phyloP scores from a whole-genome alignment of 2,797 vertebrate genomes.

The Cichlasoma orientale region DNA sequence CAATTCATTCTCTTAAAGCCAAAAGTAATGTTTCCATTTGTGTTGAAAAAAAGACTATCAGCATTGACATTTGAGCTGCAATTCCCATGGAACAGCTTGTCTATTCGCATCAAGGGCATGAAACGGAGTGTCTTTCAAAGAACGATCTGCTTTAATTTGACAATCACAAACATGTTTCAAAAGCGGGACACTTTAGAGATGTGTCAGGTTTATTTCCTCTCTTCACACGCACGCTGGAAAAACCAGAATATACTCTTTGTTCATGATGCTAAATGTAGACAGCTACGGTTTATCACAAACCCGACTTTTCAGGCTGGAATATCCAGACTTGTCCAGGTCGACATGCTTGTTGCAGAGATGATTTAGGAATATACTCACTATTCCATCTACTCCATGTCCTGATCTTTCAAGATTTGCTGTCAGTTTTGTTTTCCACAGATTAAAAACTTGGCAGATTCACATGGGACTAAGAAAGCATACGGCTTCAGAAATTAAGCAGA shows the following conservation, averaged over 20 bases:
- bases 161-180: conserved; percentile 48
- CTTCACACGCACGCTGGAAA: conserved; percentile 20
- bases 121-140: conserved; percentile 58
- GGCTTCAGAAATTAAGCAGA: neutral
- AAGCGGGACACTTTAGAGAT: conserved; percentile 25
- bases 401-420: conserved; percentile 23
- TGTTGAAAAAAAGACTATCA: conserved; percentile 54
- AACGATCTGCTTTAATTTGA: conserved; percentile 59
- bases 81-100: conserved; percentile 64
- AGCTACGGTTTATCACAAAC: conserved; percentile 18
- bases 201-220: conserved; percentile 47
- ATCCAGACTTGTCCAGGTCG: conserved; percentile 31
- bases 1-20: conserved; percentile 64
- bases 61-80: conserved; percentile 65
- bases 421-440: neutral
- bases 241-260: conserved; percentile 24
- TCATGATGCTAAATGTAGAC: conserved; percentile 8
- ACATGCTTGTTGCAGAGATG: neutral
- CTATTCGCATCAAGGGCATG: conserved; percentile 54
- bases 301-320: conserved; percentile 34
- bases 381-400: conserved; percentile 26
- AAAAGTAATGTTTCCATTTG: conserved; percentile 67
- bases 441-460: neutral
- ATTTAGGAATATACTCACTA: conserved; percentile 29
- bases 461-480: neutral